phyloP scores from a whole-genome alignment of 2,797 vertebrate species.

The Melopsittacus undulatus region DNA sequence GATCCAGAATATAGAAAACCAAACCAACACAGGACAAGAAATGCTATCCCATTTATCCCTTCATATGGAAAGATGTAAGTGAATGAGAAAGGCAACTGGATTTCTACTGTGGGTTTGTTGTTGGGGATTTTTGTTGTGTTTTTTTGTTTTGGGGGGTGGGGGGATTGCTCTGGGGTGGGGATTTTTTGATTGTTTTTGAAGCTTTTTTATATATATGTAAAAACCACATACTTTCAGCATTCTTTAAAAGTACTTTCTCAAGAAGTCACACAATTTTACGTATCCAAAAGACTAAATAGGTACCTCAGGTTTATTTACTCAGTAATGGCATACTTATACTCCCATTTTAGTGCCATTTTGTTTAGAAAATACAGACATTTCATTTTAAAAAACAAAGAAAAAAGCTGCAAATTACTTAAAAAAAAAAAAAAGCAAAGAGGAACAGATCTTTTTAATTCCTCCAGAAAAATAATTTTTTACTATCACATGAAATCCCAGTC shows the following conservation, averaged over 20 bases:
- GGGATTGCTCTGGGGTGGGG: fast-evolving
- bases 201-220: neutral
- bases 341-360: neutral
- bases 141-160: fast-evolving
- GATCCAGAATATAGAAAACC: neutral
- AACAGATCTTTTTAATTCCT: neutral
- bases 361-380: neutral
- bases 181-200: neutral
- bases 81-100: neutral
- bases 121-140: fast-evolving
- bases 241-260: neutral
- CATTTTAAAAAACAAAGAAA: neutral
- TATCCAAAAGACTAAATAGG: neutral
- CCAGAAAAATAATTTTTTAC: neutral
- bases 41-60: neutral
- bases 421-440: neutral
- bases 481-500: neutral
- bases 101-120: neutral
- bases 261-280: neutral
- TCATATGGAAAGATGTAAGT: neutral
- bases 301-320: neutral
- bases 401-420: neutral
- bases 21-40: neutral
- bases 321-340: neutral
- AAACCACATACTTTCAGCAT: neutral